Evolutionary conservation across 1,140 invertebrate genomes (phyloP), one percentile per base, ranked within the genome.

Genomic region (Lepidostoma basale): DNA sequence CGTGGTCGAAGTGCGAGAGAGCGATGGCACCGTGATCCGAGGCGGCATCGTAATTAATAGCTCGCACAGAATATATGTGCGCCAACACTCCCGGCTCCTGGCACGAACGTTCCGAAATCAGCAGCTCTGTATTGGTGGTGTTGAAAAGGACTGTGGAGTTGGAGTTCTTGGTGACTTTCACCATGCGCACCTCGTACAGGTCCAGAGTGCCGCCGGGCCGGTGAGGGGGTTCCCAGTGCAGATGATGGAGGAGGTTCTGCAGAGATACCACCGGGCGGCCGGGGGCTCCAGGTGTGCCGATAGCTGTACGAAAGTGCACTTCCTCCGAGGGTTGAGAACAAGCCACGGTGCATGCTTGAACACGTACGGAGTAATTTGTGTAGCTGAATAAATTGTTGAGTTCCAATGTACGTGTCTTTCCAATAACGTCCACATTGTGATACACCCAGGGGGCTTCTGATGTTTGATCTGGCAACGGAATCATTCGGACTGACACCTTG

Each of bases 321-420:
- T 76, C 71, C 52, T 75, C 65, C 12, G 86, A 85, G 40, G 75
- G 65, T 0, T 77, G 72, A 9, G 89, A 90, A 73, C 88, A 90
- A 12, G 86, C 77, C 39, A 88, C 87, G 12, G 89, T 91, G 75
- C 92, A 94, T 4, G 92, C 90, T 25, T 81, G 74, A 1, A 93
- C 84, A 18, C 79, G 79, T 5, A 93, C 81, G 1, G 83, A 85
- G 75, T 94, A 94, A 59, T 87, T 86, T 3, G 83, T 85, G 70
- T 87, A 86, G 45, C 80, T 78, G 25, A n/a, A 65, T 20, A n/a
- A n/a, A n/a, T n/a, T n/a, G n/a, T n/a, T n/a, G n/a, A n/a, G n/a
- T n/a, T n/a, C n/a, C n/a, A n/a, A n/a, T n/a, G n/a, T n/a, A n/a
- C n/a, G 30, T 33, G 30, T 12, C 5, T 5, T 12, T 33, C 30